Evolutionary conservation across 2,113 vertebrate species (phyloP), one percentile per base, ranked within the genome.

Genomic region (Astatotilapia flaviijosephi): DNA sequence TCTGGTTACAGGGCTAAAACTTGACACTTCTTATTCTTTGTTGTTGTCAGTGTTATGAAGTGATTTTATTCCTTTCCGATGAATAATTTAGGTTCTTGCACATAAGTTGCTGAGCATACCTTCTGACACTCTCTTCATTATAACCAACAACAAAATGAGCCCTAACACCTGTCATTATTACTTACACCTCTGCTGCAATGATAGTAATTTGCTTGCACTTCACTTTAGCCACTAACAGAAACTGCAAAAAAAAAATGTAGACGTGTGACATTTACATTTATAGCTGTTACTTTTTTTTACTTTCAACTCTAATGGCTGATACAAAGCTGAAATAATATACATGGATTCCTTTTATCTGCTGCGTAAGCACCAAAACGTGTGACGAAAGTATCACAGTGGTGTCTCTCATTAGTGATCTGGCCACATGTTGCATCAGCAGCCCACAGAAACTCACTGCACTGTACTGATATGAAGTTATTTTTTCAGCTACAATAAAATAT

Each of bases 201-300:
- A 81, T 17, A 54, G 81, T 35, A 33, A 89, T 86, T 79, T 83
- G 11, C 60, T 77, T 9, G 6, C 79, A 3, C 35, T 80, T 83
- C 86, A 55, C 65, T 82, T 53, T 45, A 15, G 37, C 56, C 53
- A 81, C n/a, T 14, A 83, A 53, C 42, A 77, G 17, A 77, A 70
- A 75, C 45, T 14, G 5, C 77, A 79, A 4, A 9, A 47, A 49
- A 49, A 49, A 33, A 60, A 40, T 7, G 21, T n/a, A 75, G 60
- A 49, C 28, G 10, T 23, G 58, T 42, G 55, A 83, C 51, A 86
- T 94, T 85, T 92, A 82, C 70, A 87, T 89, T 84, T 80, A 86
- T 90, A 56, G 4, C 19, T 6, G 56, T 56, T 53, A 31, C 0
- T 80, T 86, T n/a, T 83, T 51, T 80, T 80, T 26, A 40, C 84